phyloP scores from a whole-genome alignment of 2,797 vertebrate species.

The Argyrosomus regius region DNA sequence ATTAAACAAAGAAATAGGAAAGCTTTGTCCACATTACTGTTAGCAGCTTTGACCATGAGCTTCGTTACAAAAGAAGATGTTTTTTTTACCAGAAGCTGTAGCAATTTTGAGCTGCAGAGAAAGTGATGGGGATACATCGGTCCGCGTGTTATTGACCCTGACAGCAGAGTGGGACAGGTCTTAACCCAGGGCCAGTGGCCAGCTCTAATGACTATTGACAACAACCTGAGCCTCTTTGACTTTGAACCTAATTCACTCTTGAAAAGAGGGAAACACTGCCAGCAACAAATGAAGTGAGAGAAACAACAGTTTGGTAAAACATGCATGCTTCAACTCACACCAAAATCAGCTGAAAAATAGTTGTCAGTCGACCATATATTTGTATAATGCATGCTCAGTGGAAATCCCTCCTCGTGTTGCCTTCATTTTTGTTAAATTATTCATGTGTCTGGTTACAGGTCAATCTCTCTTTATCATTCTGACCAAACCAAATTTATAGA shows the following conservation, averaged over 20 bases:
- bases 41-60: conserved; percentile 17
- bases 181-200: conserved; percentile 72
- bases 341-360: conserved; percentile 40
- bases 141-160: conserved; percentile 63
- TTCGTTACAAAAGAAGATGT: not conserved
- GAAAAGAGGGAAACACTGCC: conserved; percentile 73
- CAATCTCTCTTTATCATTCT: conserved; percentile 14
- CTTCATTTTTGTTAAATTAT: conserved; percentile 43
- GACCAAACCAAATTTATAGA: conserved; percentile 24
- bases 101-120: conserved; percentile 50
- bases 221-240: conserved; percentile 82
- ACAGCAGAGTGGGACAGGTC: conserved; percentile 69
- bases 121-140: conserved; percentile 61
- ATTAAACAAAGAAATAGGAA: conserved; percentile 15
- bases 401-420: conserved; percentile 10
- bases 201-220: conserved; percentile 84
- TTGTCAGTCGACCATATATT: conserved; percentile 34
- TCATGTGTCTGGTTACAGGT: conserved; percentile 23
- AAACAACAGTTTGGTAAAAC: conserved; percentile 71
- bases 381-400: conserved; percentile 14
- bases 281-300: conserved; percentile 71
- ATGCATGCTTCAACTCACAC: conserved; percentile 38
- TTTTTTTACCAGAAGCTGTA: conserved; percentile 24
- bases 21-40: conserved; percentile 10
- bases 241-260: conserved; percentile 82